Percentiles rank a stretch among this genome's conserved stretches.
phyloP scores from a whole-genome alignment of 2,797 vertebrate genomes.

The Natrix natrix region DNA sequence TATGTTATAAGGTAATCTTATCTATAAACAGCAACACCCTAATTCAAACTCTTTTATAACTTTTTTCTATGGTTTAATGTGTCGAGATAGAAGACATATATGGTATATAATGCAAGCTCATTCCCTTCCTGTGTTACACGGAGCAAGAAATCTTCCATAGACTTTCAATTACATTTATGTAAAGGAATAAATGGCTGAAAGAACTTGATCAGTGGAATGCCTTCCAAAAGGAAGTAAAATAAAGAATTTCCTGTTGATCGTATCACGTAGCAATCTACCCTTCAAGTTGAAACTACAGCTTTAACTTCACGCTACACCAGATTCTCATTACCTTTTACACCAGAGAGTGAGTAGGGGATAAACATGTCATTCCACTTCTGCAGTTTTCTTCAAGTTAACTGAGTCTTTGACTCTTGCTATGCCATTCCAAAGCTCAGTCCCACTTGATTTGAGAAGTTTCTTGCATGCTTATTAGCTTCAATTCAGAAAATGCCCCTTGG shows the following conservation, averaged over 20 bases:
- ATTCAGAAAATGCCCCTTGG: not conserved
- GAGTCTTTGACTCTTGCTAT: not conserved
- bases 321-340: not conserved
- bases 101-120: not conserved
- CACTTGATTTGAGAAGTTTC: not conserved
- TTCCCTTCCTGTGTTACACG: no score
- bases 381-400: not conserved
- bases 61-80: not conserved
- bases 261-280: not conserved
- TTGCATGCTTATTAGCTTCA: not conserved
- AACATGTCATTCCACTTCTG: not conserved
- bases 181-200: not conserved
- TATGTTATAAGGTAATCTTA: not conserved
- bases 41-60: not conserved
- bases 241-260: not conserved
- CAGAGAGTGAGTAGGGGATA: not conserved
- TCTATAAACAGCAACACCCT: not conserved
- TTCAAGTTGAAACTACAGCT: not conserved
- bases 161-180: not conserved
- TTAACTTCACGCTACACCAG: not conserved
- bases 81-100: not conserved
- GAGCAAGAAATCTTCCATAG: fast-evolving
- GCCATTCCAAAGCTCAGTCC: not conserved
- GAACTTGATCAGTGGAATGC: not conserved
- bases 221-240: not conserved